phyloP scores from a whole-genome alignment of 2,113 vertebrate genomes.

The Rhodinocichla rosea region DNA sequence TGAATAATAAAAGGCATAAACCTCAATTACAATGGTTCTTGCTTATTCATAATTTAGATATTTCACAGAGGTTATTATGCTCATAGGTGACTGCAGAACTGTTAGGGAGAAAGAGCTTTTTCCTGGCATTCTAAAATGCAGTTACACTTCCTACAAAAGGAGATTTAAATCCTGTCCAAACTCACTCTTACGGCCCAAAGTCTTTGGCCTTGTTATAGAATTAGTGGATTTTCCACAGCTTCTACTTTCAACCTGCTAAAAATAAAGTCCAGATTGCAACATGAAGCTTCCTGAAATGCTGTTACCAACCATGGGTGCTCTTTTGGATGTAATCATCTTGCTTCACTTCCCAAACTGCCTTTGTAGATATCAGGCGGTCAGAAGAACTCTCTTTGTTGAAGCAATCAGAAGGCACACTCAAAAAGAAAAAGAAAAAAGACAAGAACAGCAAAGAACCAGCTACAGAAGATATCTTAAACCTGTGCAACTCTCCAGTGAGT shows the following conservation, averaged over 20 bases:
- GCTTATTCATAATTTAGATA: neutral
- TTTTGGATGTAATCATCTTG: neutral
- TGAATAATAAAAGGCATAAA: neutral
- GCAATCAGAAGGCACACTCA: constrained; percentile 78
- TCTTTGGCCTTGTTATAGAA: neutral
- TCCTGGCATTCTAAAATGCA: neutral
- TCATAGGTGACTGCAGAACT: neutral
- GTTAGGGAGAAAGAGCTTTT: neutral
- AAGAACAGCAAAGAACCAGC: constrained; percentile 76
- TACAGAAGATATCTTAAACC: constrained; percentile 84
- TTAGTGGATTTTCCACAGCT: neutral
- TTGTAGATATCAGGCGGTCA: constrained; percentile 87
- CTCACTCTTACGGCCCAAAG: neutral
- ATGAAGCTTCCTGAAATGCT: neutral
- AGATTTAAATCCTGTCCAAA: neutral
- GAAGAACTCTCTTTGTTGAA: constrained; percentile 93
- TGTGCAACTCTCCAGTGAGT: constrained; percentile 75
- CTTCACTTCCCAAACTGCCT: constrained; percentile 27
- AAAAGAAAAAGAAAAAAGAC: constrained; percentile 95
- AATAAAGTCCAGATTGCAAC: constrained; percentile 2
- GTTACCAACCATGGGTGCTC: neutral
- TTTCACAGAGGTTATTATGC: neutral
- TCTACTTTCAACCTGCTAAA: neutral
- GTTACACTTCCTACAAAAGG: neutral
- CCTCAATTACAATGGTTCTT: neutral